Conservation (phyloP, 2,797 vertebrate species). For the Tolypeutes matacus region DNA sequence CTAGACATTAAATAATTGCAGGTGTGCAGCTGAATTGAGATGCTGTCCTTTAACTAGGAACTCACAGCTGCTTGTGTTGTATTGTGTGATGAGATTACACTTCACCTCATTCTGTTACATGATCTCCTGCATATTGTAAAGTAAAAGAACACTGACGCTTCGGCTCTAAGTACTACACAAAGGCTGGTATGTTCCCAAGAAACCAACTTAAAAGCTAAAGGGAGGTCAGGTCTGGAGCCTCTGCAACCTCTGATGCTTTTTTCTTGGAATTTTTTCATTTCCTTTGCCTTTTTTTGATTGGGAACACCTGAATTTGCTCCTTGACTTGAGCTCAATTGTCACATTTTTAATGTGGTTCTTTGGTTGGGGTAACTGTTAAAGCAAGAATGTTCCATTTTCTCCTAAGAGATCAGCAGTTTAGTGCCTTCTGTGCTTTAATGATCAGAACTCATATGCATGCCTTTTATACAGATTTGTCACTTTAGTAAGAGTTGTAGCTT, state of each 20-base stretch:
- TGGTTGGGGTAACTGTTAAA: neutral
- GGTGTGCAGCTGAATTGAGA: conserved; percentile 60
- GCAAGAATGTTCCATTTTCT: neutral
- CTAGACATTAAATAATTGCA: conserved; percentile 73
- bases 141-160: neutral
- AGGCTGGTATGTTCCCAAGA: conserved; percentile 45
- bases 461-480: neutral
- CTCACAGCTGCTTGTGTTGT: conserved; percentile 68
- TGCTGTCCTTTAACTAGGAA: conserved; percentile 59
- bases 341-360: conserved; percentile 31
- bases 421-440: neutral
- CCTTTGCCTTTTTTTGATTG: neutral
- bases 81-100: conserved; percentile 66
- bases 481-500: neutral
- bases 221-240: neutral
- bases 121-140: conserved; percentile 15
- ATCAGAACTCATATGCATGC: neutral
- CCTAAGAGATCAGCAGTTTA: neutral
- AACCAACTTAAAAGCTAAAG: neutral
- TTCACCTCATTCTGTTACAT: conserved; percentile 52
- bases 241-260: neutral
- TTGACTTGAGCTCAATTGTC: neutral
- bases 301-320: neutral
- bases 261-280: conserved; percentile 22
- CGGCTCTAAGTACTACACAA: neutral